Base-by-base conservation (phyloP, 2,797 vertebrate species). In the Pterois miles region DNA sequence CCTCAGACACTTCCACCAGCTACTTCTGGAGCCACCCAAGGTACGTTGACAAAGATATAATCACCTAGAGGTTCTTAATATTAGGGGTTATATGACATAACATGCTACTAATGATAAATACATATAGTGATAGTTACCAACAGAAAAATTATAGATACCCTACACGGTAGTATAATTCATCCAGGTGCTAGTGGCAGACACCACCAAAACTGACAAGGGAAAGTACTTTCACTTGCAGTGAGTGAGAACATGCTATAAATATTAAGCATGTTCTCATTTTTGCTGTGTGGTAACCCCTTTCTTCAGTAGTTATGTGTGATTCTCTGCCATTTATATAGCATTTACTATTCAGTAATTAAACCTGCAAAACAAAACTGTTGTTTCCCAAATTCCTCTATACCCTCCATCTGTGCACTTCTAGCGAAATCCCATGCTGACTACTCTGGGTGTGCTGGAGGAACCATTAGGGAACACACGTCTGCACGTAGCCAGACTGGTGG, bases 21-120 rank as follows among this genome's bases (percentile, higher is more conserved):
- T 99, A n/a, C 96, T 99, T 83, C 95, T 98, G 88, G 92, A 93
- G 78, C 98, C 98, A 2, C 98, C 98, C 63, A 99, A 97, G 97
- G 98, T 99, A 95, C 27, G 53, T 53, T 31, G 74, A 70, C 6
- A 78, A 65, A 62, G 18, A 60, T 27, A 36, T 33, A 20, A 20
- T 81, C 2, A 1, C 48, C 0, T 11, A 6, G 27, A 33, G 13
- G 22, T 40, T 7, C 8, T 16, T 62, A 2, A n/a, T 33, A 62
- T 71, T n/a, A 31, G 27, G 56, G 33, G 11, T 29, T 38, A 22
- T 62, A 33, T 34, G 12, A 71, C 8, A 53, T 33, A 23, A 63
- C 8, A 66, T 36, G 3, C 9, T 31, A 29, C 22, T 40, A 25
- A 46, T 27, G 8, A 53, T 38, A 22, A 52, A 58, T 58, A 40